Percentiles rank a stretch among this genome's conserved stretches.
phyloP scores from a whole-genome alignment of 2,888 invertebrate genomes.

The Arrhopalites spinosus region DNA sequence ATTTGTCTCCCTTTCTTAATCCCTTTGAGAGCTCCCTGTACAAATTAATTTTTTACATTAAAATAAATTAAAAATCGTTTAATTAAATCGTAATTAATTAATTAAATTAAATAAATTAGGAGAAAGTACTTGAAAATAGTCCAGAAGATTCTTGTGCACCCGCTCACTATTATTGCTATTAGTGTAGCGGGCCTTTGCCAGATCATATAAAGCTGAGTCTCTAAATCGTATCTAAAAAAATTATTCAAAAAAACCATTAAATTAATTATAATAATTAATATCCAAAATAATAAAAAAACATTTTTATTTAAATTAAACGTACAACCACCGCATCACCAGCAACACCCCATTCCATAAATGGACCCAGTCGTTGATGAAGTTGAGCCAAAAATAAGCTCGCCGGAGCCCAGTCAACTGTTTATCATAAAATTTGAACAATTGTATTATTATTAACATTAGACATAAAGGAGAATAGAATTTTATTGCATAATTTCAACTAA shows the following conservation, averaged over 20 bases:
- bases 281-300: too few species aligned
- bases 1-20: constrained; percentile 54
- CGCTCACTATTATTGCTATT: constrained; percentile 60
- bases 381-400: constrained; percentile 72
- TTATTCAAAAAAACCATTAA: too few species aligned
- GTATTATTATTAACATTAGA: too few species aligned
- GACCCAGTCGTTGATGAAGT: constrained; percentile 68
- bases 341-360: constrained; percentile 69
- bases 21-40: constrained; percentile 57
- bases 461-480: too few species aligned
- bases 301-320: too few species aligned
- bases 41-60: background rate
- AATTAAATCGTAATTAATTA: too few species aligned
- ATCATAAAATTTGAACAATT: too few species aligned
- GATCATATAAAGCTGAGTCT: constrained; percentile 67
- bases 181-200: constrained; percentile 68
- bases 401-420: constrained; percentile 71
- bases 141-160: constrained; percentile 64
- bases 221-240: constrained; percentile 56
- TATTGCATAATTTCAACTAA: too few species aligned
- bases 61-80: too few species aligned
- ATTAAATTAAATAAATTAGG: constrained; percentile 6
- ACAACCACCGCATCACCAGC: constrained; percentile 67
- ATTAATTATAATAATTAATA: too few species aligned
- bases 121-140: constrained; percentile 67